Evolutionary conservation across 2,888 invertebrate species (phyloP), one percentile per base, ranked within the genome.

Genomic region (Polyploca ridens): DNA sequence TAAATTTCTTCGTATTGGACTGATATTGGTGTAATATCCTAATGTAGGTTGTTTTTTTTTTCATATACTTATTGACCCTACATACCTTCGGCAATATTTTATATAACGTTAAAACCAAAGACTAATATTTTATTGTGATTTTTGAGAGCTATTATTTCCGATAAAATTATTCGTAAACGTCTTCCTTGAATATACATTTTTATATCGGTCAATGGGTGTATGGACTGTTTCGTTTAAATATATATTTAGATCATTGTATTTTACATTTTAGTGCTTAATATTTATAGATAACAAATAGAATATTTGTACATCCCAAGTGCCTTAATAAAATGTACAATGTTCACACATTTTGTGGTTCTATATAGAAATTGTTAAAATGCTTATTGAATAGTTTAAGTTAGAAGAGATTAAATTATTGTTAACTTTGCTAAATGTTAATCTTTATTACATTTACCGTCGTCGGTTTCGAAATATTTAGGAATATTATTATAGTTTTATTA

Each of bases 351-450:
- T 83, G 85, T 89, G 93, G 90, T 92, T 90, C 90, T 92, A 89
- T 90, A 87, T 73, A 83, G 44, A 72, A 85, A 83, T 85, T 92
- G 91, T 93, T 93, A 90, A 81, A 87, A 79, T 87, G 89, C 89
- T 91, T 90, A 85, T 82, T 84, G 83, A 72, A 79, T 86, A 86
- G 84, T 87, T 27, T 90, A 88, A 88, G 88, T 86, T 90, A 90
- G 90, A 90, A 86, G 91, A 93, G 92, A 93, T 93, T 93, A 93
- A 93, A 93, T 93, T 93, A 93, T 93, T 93, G 93, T 93, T 94
- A 92, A 93, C 88, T 92, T 90, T 90, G 86, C 91, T 91, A 84
- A 89, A 91, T 90, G 88, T 92, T 92, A 90, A 90, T 90, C 86
- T 87, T 88, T 90, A 87, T 87, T 82, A 78, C 78, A 77, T 78